phyloP scores from a whole-genome alignment of 2,797 vertebrate genomes.

The Argyrosomus regius region DNA sequence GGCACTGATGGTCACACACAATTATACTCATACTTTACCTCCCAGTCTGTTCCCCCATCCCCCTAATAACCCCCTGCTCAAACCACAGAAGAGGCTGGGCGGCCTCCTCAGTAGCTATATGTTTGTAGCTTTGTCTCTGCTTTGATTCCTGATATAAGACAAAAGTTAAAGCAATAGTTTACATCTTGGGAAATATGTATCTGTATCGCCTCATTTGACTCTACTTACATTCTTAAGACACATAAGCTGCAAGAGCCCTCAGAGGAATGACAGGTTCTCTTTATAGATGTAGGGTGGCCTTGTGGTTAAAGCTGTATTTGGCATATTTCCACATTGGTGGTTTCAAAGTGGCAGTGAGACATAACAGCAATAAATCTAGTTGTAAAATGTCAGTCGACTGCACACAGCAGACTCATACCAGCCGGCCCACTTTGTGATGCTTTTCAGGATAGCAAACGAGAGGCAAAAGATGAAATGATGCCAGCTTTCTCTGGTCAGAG shows the following conservation, averaged over 20 bases:
- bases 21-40: conserved; percentile 66
- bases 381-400: conserved; percentile 1
- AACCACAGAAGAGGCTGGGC: conserved; percentile 26
- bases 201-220: neutral
- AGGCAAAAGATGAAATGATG: conserved; percentile 14
- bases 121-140: conserved; percentile 22
- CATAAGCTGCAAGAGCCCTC: conserved; percentile 1
- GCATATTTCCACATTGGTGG: conserved; percentile 21
- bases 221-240: neutral
- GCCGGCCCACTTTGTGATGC: neutral
- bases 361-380: conserved; percentile 28
- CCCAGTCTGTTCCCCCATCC: conserved; percentile 44
- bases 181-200: neutral
- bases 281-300: conserved; percentile 15
- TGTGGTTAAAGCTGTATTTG: conserved; percentile 14
- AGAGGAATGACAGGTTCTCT: conserved; percentile 10
- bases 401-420: conserved; percentile 9
- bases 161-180: conserved; percentile 1
- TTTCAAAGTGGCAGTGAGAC: conserved; percentile 30
- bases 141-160: conserved; percentile 2
- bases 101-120: neutral
- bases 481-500: conserved; percentile 10
- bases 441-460: conserved; percentile 9
- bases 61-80: conserved; percentile 26
- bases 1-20: conserved; percentile 67